phyloP scores from a whole-genome alignment of 2,888 invertebrate genomes.

The Tanypteryx hageni region DNA sequence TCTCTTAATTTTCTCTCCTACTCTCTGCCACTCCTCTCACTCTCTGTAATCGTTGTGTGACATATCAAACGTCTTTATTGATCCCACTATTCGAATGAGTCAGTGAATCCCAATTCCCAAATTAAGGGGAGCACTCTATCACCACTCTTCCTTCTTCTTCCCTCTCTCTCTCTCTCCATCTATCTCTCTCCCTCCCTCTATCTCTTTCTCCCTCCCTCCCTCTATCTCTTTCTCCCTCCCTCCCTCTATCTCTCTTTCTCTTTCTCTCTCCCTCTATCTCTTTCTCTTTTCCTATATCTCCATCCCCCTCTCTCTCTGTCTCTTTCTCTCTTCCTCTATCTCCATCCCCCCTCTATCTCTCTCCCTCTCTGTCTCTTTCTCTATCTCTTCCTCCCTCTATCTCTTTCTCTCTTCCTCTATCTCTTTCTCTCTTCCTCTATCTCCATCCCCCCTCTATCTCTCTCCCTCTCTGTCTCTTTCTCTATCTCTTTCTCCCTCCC shows the following conservation, averaged over 20 bases:
- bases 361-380: background rate
- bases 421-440: background rate
- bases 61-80: background rate
- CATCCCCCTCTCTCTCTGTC: background rate
- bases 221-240: background rate
- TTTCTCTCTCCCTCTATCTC: background rate
- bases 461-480: background rate
- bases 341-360: background rate
- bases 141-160: background rate
- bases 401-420: background rate
- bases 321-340: too few species aligned
- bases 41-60: background rate
- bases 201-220: background rate
- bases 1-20: too few species aligned
- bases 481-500: background rate
- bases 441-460: background rate
- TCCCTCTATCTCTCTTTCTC: background rate
- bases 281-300: background rate
- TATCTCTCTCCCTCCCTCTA: background rate
- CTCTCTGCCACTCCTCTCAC: too few species aligned
- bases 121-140: slow-evolving; percentile 7
- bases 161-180: background rate
- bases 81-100: background rate
- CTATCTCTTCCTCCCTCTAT: too few species aligned
- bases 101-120: slow-evolving; percentile 37